These are phyloP conservation scores for Dasypus novemcinctus DNA, from an alignment of 2,113 vertebrate genomes.

Conservation along the genomic window DNA sequence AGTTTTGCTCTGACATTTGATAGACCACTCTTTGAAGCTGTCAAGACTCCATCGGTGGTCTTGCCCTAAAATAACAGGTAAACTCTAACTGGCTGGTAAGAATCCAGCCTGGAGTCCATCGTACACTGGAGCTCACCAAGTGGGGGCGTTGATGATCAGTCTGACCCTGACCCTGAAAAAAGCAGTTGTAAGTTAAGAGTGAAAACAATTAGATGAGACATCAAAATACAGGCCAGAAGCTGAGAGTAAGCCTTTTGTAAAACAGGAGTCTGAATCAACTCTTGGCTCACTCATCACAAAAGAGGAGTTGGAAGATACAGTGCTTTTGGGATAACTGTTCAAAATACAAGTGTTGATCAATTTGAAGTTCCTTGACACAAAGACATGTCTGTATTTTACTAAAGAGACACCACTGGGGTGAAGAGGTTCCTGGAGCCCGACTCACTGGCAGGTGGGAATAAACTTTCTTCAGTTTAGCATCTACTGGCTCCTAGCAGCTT, in stretches of 20 bases:
- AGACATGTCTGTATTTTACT: constrained; percentile 68
- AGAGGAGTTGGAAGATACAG: constrained; percentile 8
- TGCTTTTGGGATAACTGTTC: constrained; percentile 64
- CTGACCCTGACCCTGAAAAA: not conserved
- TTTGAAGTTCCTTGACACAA: constrained; percentile 71
- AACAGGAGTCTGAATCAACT: not conserved
- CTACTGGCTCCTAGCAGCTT: constrained; percentile 81
- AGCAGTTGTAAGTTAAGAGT: not conserved
- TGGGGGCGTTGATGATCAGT: not conserved
- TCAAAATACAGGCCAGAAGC: not conserved
- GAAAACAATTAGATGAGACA: not conserved
- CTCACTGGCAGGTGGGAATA: constrained; percentile 53
- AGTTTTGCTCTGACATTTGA: not conserved
- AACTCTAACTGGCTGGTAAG: fast-evolving
- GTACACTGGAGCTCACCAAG: fast-evolving
- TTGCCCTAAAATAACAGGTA: not conserved
- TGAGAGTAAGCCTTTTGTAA: constrained; percentile 2
- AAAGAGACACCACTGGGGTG: constrained; percentile 10
- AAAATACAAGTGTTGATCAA: constrained; percentile 47
- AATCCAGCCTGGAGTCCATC: not conserved
- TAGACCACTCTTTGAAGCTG: not conserved
- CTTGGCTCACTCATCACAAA: constrained; percentile 12
- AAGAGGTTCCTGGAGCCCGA: not conserved
- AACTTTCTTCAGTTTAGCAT: constrained; percentile 51
- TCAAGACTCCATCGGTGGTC: not conserved